A percentile compares a stretch with the other conserved stretches of the same genome.
Evolutionary conservation across 2,113 vertebrate genomes (phyloP).

Genomic region (Tretioscincus oriximinensis): DNA sequence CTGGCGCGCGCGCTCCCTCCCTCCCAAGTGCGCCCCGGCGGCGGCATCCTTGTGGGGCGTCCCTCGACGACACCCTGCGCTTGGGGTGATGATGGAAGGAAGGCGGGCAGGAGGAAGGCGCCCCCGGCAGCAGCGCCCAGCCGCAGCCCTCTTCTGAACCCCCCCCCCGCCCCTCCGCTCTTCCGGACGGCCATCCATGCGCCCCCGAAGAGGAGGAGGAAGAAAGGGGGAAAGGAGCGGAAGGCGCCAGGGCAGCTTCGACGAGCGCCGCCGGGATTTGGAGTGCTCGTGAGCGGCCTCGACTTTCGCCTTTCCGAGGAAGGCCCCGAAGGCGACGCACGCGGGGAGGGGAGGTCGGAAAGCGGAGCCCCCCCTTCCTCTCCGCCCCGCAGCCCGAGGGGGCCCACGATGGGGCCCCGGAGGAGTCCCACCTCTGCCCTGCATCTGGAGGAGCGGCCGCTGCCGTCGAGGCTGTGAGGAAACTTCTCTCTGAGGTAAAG

Average conservation of each 20-base stretch:
- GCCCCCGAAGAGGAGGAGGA: not conserved
- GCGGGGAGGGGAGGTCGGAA: constrained; percentile 51
- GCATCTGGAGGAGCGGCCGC: constrained; percentile 36
- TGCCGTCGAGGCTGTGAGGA: constrained; percentile 43
- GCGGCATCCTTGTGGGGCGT: not conserved
- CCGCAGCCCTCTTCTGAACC: constrained; percentile 23
- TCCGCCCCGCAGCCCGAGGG: constrained; percentile 46
- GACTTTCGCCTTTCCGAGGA: constrained; percentile 34
- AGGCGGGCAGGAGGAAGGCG: constrained; percentile 8
- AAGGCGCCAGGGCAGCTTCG: not conserved
- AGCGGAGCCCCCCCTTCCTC: constrained; percentile 49
- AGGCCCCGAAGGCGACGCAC: constrained; percentile 34
- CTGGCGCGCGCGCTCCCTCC: not conserved
- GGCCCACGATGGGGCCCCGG: constrained; percentile 65
- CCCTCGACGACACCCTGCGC: not conserved
- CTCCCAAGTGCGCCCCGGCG: too few relatives aligned
- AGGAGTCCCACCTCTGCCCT: constrained; percentile 42
- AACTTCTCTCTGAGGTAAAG: constrained; percentile 64
- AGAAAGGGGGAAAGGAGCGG: not conserved
- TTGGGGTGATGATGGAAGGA: constrained; percentile 43
- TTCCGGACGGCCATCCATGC: not conserved
- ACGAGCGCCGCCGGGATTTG: not conserved
- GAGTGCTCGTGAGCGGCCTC: not conserved
- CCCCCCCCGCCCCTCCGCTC: not conserved
- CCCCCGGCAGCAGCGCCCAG: constrained; percentile 1